Evolutionary conservation across 2,888 invertebrate species (phyloP).

Genomic region (Embidobia sp.): DNA sequence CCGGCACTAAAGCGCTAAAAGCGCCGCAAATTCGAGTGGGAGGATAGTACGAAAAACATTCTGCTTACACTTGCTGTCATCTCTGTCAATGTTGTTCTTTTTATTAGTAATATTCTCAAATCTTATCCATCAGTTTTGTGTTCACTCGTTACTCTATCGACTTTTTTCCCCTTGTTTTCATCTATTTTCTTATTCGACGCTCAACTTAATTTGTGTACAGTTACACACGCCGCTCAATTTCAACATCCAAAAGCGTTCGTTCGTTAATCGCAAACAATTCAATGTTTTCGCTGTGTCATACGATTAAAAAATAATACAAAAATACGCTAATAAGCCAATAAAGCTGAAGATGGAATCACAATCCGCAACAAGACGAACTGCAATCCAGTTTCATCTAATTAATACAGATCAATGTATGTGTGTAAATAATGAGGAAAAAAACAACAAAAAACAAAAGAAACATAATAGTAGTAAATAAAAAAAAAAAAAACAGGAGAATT

Average conservation of each 20-base stretch:
- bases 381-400: too few relatives aligned
- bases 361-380: background rate
- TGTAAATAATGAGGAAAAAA: too few relatives aligned
- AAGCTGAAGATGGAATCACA: constrained; percentile 8
- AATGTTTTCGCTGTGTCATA: constrained; percentile 28
- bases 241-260: constrained; percentile 21
- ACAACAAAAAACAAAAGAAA: too few relatives aligned
- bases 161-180: background rate
- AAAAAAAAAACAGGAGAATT: too few relatives aligned
- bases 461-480: too few relatives aligned
- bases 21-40: too few relatives aligned
- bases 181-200: constrained; percentile 2
- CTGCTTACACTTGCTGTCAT: too few relatives aligned
- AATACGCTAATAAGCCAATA: background rate
- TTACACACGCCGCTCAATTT: constrained; percentile 29
- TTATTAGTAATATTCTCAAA: background rate
- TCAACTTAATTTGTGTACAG: constrained; percentile 33
- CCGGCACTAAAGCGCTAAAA: constrained; percentile 78
- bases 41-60: too few relatives aligned
- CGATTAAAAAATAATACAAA: constrained; percentile 6
- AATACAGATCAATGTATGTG: too few relatives aligned
- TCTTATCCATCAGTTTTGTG: background rate
- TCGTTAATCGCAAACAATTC: constrained; percentile 41
- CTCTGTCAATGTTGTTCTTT: background rate
- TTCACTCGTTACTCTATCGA: background rate